Base-by-base conservation (phyloP, 1,140 invertebrate genomes). In the Drosophila pseudoobscura region DNA sequence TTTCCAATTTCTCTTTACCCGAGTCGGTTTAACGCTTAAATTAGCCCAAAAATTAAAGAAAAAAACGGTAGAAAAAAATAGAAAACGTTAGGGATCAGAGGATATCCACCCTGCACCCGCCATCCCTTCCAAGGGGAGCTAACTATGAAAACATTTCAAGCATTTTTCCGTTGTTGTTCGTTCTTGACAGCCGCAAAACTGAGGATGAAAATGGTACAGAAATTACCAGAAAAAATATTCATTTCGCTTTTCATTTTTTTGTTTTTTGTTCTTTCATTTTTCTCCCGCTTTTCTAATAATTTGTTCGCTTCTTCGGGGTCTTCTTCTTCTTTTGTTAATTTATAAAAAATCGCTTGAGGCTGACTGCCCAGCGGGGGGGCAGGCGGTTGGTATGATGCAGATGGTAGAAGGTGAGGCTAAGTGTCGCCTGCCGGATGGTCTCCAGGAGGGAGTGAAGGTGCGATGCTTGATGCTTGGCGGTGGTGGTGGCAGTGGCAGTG, bases 271-370 rank as follows among this genome's bases (percentile, higher is more conserved):
- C 68, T 77, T 80, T 56, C 29, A 20, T 35, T 35, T 35, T 11
- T 35, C 9, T 62, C 11, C 39, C n/a, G 26, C 52, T 75, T 88
- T 82, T 64, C 63, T 83, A 78, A 87, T 87, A 76, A 87, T 82
- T 87, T 87, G 75, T 72, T 49, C 66, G 62, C 31, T 39, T 39
- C 35, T 39, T 39, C 35, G 35, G 35, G 35, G 39, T 70, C 41
- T 54, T 74, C 62, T 49, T 72, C 63, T 83, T 77, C 73, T 77
- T 82, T 79, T 79, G 83, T 82, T 88, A 88, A 88, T 88, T 88
- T 88, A 87, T 79, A 83, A 88, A 88, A 88, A 88, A 82, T 20
- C 83, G 83, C 83, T 78, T 88, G 55, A 76, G 78, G 83, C 83
- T 55, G 51, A 46, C 50, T 39, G 11, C 6, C 6, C 50, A 7